Evolutionary conservation across 2,888 invertebrate species (phyloP), one percentile per base, ranked within the genome.

Genomic region (Epinotia nisella): DNA sequence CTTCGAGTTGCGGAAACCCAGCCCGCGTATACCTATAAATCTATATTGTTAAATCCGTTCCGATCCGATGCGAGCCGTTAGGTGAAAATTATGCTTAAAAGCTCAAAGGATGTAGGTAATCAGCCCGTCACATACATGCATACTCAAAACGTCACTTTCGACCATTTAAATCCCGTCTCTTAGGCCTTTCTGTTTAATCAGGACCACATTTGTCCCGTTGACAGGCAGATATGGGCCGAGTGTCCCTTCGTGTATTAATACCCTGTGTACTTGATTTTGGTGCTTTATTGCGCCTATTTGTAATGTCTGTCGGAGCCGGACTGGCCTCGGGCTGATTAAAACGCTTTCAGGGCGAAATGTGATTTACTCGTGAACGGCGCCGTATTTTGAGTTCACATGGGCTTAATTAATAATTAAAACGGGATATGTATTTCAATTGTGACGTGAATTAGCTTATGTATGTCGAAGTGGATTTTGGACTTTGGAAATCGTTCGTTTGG

Each of bases 161-260:
- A 49, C 49, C n/a, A 49, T 49, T 49, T 49, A n/a, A 49, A 49
- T 4, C 49, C n/a, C 49, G 49, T 49, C n/a, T 5, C 49, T 49
- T 49, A n/a, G n/a, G n/a, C 7, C 49, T n/a, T 49, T 49, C 49
- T 49, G 5, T 4, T 35, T 5, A 13, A 19, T 11, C 9, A 15
- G 21, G 39, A 53, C 21, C 53, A 65, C 65, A 65, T 55, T 65
- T 21, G 39, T 65, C 39, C 19, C 24, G 53, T 39, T 55, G 65
- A 39, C 65, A 65, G 49, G 11, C 49, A 58, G 58, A 67, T 58
- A 67, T 58, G 67, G 29, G 24, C 35, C 64, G 51, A 29, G 49
- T 49, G 64, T 19, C 15, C 45, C 41, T 35, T 21, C n/a, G 45
- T 49, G 58, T 21, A 68, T 68, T 68, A 68, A 59, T 68, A 51